Base-by-base conservation (phyloP, 2,797 vertebrate species). In the Pangasius macronema region DNA sequence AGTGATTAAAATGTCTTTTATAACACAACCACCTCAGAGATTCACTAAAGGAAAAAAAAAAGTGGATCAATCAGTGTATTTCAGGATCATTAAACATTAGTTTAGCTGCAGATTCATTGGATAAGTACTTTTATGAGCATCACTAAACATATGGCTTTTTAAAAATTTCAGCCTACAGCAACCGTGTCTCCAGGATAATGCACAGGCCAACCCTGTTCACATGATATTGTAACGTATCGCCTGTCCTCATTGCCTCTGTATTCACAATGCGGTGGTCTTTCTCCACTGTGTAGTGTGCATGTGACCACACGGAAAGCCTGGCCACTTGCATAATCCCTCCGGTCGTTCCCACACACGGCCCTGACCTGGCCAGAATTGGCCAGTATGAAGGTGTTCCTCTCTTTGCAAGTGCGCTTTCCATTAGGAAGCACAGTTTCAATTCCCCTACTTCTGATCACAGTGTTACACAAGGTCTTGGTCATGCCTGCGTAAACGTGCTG, bases 231-330 rank as follows among this genome's bases (percentile, higher is more conserved):
- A 61, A 81, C 16, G 16, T 30, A 5, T 33, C n/a, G n/a, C 10
- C 0, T 0, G 16, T 16, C 18, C 49, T 30, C 0, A 0, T 2
- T n/a, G 10, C n/a, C 75, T 1, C 0, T 3, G 57, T 80, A 80
- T 24, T 13, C 2, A 59, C 77, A 81, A 3, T 13, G 3, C 2
- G 42, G 42, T 0, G 0, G 24, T 5, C 11, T 20, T 33, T n/a
- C 1, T 33, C 6, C n/a, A 65, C n/a, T 30, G 11, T 14, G 0
- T 5, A 13, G 42, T 4, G 4, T 55, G 36, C 77, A 81, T 3
- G 55, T 61, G 33, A 81, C 55, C 20, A 81, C 53, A 14, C 0
- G 0, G 77, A 80, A 80, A 24, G 0, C 5, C 0, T 0, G 5
- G 22, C 36, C 3, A 0, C 51, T 65, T 67, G 6, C 11, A 61